These are phyloP conservation scores for Agrochola litura DNA, from an alignment of 2,888 invertebrate genomes.

Conservation along the genomic window DNA sequence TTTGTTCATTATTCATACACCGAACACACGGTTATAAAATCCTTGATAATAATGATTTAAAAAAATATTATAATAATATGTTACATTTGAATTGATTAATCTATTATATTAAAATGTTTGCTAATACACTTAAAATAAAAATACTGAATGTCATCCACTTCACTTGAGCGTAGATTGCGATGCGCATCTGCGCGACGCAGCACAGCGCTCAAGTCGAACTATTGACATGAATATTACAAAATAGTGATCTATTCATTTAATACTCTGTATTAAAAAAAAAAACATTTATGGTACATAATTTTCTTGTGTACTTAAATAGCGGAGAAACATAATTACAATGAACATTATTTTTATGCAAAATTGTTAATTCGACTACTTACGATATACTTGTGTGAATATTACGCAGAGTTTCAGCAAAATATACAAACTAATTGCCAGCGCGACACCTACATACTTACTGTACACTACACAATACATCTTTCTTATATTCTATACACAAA, in stretches of 20 bases:
- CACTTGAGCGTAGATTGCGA: conserved; percentile 4
- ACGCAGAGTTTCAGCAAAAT: conserved; percentile 35
- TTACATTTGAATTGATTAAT: conserved; percentile 51
- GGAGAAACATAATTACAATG: conserved; percentile 27
- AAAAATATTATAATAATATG: conserved; percentile 33
- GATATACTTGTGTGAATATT: conserved; percentile 8
- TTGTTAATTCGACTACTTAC: conserved; percentile 23
- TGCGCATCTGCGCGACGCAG: neutral
- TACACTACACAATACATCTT: conserved; percentile 7
- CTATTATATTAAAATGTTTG: conserved; percentile 38
- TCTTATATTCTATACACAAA: conserved; percentile 22
- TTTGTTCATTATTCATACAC: conserved; percentile 53
- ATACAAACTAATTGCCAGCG: conserved; percentile 50
- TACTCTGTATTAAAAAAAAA: conserved; percentile 37
- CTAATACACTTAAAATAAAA: conserved; percentile 57
- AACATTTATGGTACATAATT: conserved; percentile 13
- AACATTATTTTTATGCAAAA: conserved; percentile 7
- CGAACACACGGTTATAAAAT: conserved; percentile 45
- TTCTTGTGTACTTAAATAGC: conserved; percentile 34
- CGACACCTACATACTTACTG: conserved; percentile 17
- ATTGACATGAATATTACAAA: conserved; percentile 31
- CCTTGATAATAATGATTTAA: conserved; percentile 40
- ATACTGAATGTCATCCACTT: conserved; percentile 40
- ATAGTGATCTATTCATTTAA: conserved; percentile 29
- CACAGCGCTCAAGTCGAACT: neutral